These are phyloP conservation scores for Choreutis nemorana DNA, from an alignment of 2,888 invertebrate genomes.

Conservation along the genomic window DNA sequence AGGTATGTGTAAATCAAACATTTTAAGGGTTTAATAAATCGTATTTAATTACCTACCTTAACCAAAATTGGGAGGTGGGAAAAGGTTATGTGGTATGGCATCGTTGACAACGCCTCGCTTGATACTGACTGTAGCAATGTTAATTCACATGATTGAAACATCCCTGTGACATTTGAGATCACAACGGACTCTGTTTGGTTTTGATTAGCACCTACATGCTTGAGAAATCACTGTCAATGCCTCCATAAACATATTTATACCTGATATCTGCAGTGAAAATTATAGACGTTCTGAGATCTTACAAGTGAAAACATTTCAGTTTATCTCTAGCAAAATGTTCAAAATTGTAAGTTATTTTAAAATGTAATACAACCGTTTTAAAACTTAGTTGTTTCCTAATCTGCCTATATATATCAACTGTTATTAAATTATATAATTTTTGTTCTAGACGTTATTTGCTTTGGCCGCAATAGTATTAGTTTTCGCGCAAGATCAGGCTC, in stretches of 20 bases:
- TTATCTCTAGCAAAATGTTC: slow-evolving; percentile 34
- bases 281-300: slow-evolving; percentile 46
- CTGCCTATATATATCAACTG: no score
- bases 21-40: no score
- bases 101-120: no score
- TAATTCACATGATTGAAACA: slow-evolving; percentile 58
- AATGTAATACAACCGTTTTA: slow-evolving; percentile 2
- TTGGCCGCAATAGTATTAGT: slow-evolving; percentile 34
- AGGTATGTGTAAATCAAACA: no score
- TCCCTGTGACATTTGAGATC: slow-evolving; percentile 51
- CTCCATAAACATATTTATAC: slow-evolving; percentile 48
- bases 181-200: slow-evolving; percentile 57
- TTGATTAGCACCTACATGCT: slow-evolving; percentile 58
- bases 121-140: no score
- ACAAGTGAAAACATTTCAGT: slow-evolving; percentile 9
- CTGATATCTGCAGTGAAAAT: slow-evolving; percentile 26
- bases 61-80: no score
- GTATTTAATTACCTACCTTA: no score
- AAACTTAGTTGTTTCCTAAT: neutral
- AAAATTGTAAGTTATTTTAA: slow-evolving; percentile 44
- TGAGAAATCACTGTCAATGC: slow-evolving; percentile 52
- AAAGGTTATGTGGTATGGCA: no score
- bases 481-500: slow-evolving; percentile 28
- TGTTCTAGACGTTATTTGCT: slow-evolving; percentile 37
- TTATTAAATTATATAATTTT: slow-evolving; percentile 3